Evolutionary conservation across 1,140 invertebrate species (phyloP).

Genomic region (Lanistes nyassanus): DNA sequence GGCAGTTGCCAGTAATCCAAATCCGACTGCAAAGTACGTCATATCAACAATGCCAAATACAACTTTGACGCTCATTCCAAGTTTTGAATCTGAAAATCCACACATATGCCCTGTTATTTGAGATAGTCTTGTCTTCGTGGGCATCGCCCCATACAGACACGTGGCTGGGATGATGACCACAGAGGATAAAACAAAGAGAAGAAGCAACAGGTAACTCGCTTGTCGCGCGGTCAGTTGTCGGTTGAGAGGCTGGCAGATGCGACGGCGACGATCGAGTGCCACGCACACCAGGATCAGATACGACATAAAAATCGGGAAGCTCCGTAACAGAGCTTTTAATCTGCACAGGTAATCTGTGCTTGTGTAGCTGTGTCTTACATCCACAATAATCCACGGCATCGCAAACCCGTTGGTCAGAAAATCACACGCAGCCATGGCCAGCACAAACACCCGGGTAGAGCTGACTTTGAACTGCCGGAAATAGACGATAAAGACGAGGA

Average conservation of each 20-base stretch:
- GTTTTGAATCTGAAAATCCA: constrained; percentile 10
- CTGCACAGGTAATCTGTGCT: constrained; percentile 36
- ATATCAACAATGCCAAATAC: constrained; percentile 7
- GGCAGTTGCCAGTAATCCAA: too few relatives aligned
- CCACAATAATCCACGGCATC: constrained; percentile 57
- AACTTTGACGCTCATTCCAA: constrained; percentile 10
- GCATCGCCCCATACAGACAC: constrained; percentile 24
- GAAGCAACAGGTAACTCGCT: not conserved
- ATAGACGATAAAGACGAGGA: constrained; percentile 42
- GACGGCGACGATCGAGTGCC: constrained; percentile 30
- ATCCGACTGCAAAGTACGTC: constrained; percentile 4
- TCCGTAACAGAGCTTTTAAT: constrained; percentile 19
- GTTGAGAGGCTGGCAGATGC: constrained; percentile 27
- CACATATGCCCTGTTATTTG: constrained; percentile 24
- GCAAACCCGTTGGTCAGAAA: constrained; percentile 45
- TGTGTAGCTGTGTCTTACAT: constrained; percentile 40
- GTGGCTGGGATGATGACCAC: constrained; percentile 8
- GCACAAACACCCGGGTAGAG: constrained; percentile 50
- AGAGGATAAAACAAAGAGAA: not conserved
- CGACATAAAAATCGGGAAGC: constrained; percentile 23
- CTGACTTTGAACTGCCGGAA: constrained; percentile 41
- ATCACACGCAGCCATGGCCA: constrained; percentile 50
- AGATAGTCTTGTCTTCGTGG: not conserved
- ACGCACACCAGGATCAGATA: constrained; percentile 24
- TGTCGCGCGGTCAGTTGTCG: constrained; percentile 22